Evolutionary conservation across 1,140 invertebrate genomes (phyloP), one percentile per base, ranked within the genome.

Genomic region (Apis laboriosa): DNA sequence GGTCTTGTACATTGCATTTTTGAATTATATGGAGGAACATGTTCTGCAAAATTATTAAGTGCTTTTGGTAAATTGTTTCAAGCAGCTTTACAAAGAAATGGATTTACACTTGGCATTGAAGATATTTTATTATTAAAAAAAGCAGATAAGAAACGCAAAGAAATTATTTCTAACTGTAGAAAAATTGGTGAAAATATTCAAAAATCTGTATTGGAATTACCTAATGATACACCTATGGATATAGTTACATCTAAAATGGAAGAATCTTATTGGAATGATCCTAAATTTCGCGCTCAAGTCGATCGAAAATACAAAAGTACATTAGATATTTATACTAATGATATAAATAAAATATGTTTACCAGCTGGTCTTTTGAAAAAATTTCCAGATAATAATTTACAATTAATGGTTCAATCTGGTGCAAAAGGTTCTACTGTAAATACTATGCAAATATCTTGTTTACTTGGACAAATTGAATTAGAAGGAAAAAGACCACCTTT

Each of bases 401-500:
- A 99, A 92, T 93, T 99, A 71, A 99, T 99, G 98, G 98, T 99
- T 0, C 96, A 98, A 91, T 99, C 99, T 19, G 99, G 99, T 70
- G 99, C 99, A 0, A 99, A 99, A 94, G 99, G 99, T 58, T 98
- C 98, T 0, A 97, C 95, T 88, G 98, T 99, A 0, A 99, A 99
- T 92, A 98, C 97, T 90, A 98, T 99, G 97, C 98, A 99, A 92
- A 99, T 99, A 89, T 99, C 98, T 0, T 99, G 98, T 94, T 94
- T 99, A 19, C 94, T 99, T 2, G 99, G 99, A 15, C 99, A 99
- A 95, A 99, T 99, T 92, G 99, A 99, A 92, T 96, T 99, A 90
- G 99, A 99, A 95, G 99, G 99, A 19, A 98, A 99, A 92, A 95
- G 99, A 75, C 99, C 99, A 8, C 98, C 99, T 0, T 89, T 99